A percentile compares a stretch with the other conserved stretches of the same genome.
phyloP scores from a whole-genome alignment of 2,888 invertebrate genomes.

The Saturnia pavonia region DNA sequence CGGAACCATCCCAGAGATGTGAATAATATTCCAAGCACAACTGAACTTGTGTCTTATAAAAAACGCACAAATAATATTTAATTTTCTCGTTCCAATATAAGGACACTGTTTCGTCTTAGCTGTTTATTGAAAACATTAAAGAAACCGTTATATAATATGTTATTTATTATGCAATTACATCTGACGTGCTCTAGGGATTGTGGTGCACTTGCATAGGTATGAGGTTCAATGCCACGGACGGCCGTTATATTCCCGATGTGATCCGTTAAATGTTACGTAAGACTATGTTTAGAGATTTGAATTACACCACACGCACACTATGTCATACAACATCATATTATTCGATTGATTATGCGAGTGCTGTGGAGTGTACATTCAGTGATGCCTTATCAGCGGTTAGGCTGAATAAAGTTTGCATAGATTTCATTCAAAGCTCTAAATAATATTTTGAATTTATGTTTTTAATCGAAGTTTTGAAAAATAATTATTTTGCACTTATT shows the following conservation, averaged over 20 bases:
- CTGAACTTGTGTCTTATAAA: too few species aligned
- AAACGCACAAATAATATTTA: too few species aligned
- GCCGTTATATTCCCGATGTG: constrained; percentile 25
- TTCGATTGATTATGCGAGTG: background rate
- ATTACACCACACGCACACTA: constrained; percentile 4
- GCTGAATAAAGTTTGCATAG: too few species aligned
- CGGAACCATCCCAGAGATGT: too few species aligned
- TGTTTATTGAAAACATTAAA: background rate
- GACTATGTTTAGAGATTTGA: constrained; percentile 18
- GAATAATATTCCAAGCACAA: too few species aligned
- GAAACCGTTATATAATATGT: background rate
- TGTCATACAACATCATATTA: background rate
- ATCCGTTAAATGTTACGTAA: constrained; percentile 29
- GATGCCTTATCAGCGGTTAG: background rate
- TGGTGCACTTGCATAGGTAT: constrained; percentile 11
- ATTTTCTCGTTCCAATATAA: too few species aligned
- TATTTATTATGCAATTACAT: background rate
- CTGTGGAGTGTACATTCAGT: background rate
- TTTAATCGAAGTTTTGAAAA: too few species aligned
- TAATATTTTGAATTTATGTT: too few species aligned
- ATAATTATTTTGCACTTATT: too few species aligned
- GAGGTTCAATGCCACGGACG: constrained; percentile 35
- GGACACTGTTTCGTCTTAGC: too few species aligned
- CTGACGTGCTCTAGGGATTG: constrained; percentile 12
- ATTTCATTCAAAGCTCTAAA: too few species aligned